phyloP scores from a whole-genome alignment of 1,140 invertebrate species.

The Dreissena rostriformis region DNA sequence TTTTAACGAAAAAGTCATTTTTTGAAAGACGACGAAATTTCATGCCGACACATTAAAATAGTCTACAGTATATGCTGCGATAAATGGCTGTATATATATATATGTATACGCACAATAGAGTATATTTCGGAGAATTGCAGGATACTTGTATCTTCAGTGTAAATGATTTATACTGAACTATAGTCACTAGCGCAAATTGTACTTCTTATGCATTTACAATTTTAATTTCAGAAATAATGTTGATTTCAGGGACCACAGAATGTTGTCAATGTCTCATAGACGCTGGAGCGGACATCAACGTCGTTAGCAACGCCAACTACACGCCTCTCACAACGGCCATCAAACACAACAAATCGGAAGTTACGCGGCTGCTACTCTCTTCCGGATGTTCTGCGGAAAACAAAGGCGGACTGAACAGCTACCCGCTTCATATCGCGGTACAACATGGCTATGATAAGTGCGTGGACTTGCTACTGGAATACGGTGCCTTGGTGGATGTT shows the following conservation, averaged over 20 bases:
- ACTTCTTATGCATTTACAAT: neutral
- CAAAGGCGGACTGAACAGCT: constrained; percentile 33
- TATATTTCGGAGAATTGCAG: no score
- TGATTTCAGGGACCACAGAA: constrained; percentile 61
- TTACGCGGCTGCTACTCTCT: constrained; percentile 32
- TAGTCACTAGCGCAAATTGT: neutral
- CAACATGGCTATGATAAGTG: constrained; percentile 96
- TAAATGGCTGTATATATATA: no score
- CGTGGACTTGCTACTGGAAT: constrained; percentile 90
- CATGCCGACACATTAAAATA: no score
- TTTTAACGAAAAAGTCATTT: no score
- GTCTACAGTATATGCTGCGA: no score
- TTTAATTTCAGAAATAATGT: neutral
- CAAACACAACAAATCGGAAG: constrained; percentile 21
- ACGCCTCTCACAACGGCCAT: constrained; percentile 47
- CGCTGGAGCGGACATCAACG: constrained; percentile 62
- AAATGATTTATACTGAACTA: no score
- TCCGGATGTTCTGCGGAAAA: neutral
- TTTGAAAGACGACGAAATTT: no score
- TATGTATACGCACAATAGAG: no score
- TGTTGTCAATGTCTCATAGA: constrained; percentile 68
- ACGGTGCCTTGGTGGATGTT: constrained; percentile 93
- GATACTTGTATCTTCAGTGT: no score
- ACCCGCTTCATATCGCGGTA: constrained; percentile 70
- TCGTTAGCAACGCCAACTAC: constrained; percentile 61